Percentiles rank a stretch among this genome's conserved stretches.
Conservation (phyloP, 2,888 invertebrate species). For the Euspilapteryx auroguttella region DNA sequence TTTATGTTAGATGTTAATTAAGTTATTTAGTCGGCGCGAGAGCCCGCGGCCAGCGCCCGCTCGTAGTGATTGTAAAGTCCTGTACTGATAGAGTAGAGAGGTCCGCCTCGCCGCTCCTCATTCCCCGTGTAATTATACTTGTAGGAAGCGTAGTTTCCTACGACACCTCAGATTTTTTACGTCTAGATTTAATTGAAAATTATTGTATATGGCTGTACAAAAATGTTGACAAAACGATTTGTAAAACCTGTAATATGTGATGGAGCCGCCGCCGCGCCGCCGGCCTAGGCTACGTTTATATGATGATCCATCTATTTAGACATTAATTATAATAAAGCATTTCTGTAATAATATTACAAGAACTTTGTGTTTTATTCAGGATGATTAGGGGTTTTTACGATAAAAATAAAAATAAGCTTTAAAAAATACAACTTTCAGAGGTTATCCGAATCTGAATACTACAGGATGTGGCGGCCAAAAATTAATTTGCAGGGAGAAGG, state of each 20-base stretch:
- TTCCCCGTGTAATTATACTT: slow-evolving; percentile 56
- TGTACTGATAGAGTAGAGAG: slow-evolving; percentile 56
- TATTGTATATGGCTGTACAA: slow-evolving; percentile 64
- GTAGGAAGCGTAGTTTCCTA: slow-evolving; percentile 61
- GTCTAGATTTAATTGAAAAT: slow-evolving; percentile 61
- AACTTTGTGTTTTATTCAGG: slow-evolving; percentile 30
- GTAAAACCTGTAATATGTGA: slow-evolving; percentile 55
- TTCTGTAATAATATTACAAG: slow-evolving; percentile 67
- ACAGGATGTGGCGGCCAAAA: too few relatives aligned
- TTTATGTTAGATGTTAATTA: slow-evolving; percentile 51
- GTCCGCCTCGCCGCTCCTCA: slow-evolving; percentile 57
- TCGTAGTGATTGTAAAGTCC: slow-evolving; percentile 59
- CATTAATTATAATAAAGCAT: slow-evolving; percentile 68
- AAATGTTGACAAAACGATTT: slow-evolving; percentile 56
- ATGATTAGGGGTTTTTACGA: too few relatives aligned
- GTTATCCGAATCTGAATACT: too few relatives aligned
- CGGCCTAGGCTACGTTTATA: slow-evolving; percentile 59
- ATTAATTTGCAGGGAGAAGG: too few relatives aligned
- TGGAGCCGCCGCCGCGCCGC: slow-evolving; percentile 43
- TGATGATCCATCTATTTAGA: slow-evolving; percentile 68
- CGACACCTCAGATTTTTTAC: slow-evolving; percentile 59
- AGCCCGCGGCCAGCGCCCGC: slow-evolving; percentile 25
- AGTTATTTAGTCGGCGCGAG: slow-evolving; percentile 46
- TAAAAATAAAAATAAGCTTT: too few relatives aligned
- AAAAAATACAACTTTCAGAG: too few relatives aligned